A percentile compares a stretch with the other conserved stretches of the same genome.
phyloP scores from a whole-genome alignment of 2,797 vertebrate genomes.

The Lophius americanus region DNA sequence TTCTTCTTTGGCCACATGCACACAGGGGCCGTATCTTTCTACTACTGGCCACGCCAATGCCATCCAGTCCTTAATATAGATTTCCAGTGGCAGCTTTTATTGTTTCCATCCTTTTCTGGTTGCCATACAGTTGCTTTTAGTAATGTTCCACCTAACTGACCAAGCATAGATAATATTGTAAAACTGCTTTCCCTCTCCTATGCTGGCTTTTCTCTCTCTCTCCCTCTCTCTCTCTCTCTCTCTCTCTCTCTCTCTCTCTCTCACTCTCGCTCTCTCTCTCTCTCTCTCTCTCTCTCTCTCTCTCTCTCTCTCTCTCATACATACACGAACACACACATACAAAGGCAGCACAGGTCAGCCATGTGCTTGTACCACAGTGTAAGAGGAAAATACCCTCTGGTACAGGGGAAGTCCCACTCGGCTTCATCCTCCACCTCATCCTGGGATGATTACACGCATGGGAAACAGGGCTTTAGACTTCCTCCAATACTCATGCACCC shows the following conservation, averaged over 20 bases:
- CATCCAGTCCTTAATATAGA: slow-evolving; percentile 11
- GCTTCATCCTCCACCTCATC: slow-evolving; percentile 80
- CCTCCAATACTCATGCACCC: slow-evolving; percentile 59
- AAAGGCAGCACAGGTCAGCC: slow-evolving; percentile 68
- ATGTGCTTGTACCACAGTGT: slow-evolving; percentile 76
- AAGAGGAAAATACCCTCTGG: slow-evolving; percentile 83
- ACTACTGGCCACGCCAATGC: slow-evolving; percentile 14
- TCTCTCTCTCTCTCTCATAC: neutral
- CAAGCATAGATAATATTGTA: slow-evolving; percentile 11
- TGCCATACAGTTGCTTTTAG: slow-evolving; percentile 30
- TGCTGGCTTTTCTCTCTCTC: slow-evolving; percentile 25
- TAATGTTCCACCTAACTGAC: slow-evolving; percentile 28
- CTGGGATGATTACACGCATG: slow-evolving; percentile 81
- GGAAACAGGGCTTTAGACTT: slow-evolving; percentile 76
- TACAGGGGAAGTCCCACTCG: slow-evolving; percentile 78
- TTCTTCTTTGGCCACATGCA: slow-evolving; percentile 3
- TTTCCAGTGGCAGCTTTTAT: slow-evolving; percentile 27
- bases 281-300: slow-evolving; percentile 3
- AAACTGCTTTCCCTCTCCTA: slow-evolving; percentile 21
- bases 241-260: neutral
- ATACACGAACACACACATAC: slow-evolving; percentile 31
- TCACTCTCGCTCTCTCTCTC: slow-evolving; percentile 11
- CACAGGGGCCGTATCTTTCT: slow-evolving; percentile 9
- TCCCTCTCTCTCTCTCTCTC: slow-evolving; percentile 10
- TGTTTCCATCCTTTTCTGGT: slow-evolving; percentile 20